Percentiles rank a stretch among this genome's conserved stretches.
Evolutionary conservation across 2,888 invertebrate genomes (phyloP).

Genomic region (Formica aserva): DNA sequence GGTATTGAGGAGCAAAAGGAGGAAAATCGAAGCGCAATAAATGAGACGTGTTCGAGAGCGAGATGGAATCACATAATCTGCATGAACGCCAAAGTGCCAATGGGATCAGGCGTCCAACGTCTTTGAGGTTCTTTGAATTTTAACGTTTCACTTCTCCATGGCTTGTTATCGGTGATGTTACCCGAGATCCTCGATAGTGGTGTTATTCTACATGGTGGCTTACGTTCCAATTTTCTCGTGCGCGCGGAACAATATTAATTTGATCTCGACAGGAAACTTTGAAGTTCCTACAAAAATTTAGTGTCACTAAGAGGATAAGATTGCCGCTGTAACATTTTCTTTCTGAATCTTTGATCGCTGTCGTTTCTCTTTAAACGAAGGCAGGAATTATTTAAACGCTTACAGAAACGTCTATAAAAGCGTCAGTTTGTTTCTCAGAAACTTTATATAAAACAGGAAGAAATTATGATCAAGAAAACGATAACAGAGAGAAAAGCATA

Average conservation of each 20-base stretch:
- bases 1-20: conserved; percentile 18
- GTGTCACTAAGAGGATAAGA: not conserved
- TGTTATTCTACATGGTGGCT: not conserved
- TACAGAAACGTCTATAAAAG: conserved; percentile 11
- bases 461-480: not conserved
- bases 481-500: not conserved
- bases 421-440: conserved; percentile 22
- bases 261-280: not conserved
- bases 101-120: conserved; percentile 17
- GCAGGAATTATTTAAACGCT: not conserved
- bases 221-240: not conserved
- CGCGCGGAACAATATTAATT: conserved; percentile 35
- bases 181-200: not conserved
- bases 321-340: not conserved
- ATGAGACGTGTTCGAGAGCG: conserved; percentile 27
- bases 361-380: not conserved
- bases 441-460: not conserved
- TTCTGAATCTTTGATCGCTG: not conserved
- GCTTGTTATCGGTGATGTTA: conserved; percentile 33
- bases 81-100: conserved; percentile 37
- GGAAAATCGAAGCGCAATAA: conserved; percentile 18
- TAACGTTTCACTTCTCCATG: conserved; percentile 39
- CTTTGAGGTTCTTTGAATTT: conserved; percentile 53
- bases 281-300: conserved; percentile 22
- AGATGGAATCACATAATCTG: conserved; percentile 50